Percentiles rank a stretch among this genome's conserved stretches.
These are phyloP conservation scores for Synanthedon andrenaeformis DNA, from an alignment of 2,888 invertebrate genomes.

Conservation along the genomic window DNA sequence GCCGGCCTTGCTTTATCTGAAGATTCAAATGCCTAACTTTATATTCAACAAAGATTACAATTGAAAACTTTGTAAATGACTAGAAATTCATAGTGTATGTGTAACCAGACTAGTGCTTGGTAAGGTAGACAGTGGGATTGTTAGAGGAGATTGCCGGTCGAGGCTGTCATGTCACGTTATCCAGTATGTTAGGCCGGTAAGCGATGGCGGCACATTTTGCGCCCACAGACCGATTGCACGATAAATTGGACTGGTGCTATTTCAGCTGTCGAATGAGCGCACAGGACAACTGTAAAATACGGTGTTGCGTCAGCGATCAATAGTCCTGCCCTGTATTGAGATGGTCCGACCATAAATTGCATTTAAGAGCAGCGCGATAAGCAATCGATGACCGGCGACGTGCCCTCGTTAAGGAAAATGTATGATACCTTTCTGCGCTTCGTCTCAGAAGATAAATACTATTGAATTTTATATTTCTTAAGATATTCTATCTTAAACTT, in stretches of 20 bases:
- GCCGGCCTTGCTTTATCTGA: too few relatives aligned
- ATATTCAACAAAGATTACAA: too few relatives aligned
- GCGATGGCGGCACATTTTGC: conserved; percentile 21
- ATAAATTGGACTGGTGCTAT: conserved; percentile 29
- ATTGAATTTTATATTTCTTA: too few relatives aligned
- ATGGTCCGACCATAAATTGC: not conserved
- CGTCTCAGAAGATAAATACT: not conserved
- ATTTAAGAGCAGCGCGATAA: not conserved
- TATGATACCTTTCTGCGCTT: not conserved
- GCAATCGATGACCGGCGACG: not conserved
- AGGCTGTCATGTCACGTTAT: conserved; percentile 38
- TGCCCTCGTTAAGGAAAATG: not conserved
- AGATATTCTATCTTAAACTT: too few relatives aligned
- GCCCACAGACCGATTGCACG: conserved; percentile 26
- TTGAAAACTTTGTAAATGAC: too few relatives aligned
- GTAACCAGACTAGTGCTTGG: too few relatives aligned
- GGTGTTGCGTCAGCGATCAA: conserved; percentile 20
- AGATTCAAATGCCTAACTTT: too few relatives aligned
- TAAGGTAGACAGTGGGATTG: not conserved
- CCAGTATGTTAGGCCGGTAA: conserved; percentile 32
- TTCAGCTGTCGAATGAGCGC: conserved; percentile 16
- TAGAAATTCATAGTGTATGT: too few relatives aligned
- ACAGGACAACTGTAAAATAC: conserved; percentile 39
- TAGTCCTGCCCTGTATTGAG: conserved; percentile 12
- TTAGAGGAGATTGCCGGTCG: not conserved